phyloP scores from a whole-genome alignment of 1,140 invertebrate species.

The Panagrolaimus sp. region DNA sequence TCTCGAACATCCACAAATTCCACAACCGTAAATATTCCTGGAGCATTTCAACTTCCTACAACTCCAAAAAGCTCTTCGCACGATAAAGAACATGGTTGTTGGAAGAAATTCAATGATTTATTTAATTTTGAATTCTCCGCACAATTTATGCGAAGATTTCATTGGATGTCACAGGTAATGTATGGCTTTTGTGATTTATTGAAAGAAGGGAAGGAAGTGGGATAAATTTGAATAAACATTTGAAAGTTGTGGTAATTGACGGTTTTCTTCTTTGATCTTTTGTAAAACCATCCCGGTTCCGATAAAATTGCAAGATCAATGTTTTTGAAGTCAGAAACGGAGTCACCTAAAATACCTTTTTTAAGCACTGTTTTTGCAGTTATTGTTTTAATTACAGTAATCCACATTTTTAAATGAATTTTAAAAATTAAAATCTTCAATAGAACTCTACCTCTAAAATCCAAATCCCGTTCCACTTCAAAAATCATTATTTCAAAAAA shows the following conservation, averaged over 20 bases:
- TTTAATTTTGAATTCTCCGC: slow-evolving; percentile 39
- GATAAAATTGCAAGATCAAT: too few species aligned
- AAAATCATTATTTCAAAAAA: not conserved
- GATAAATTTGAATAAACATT: too few species aligned
- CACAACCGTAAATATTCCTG: not conserved
- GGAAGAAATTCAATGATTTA: slow-evolving; percentile 8
- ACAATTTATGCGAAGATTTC: slow-evolving; percentile 51
- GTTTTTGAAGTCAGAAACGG: too few species aligned
- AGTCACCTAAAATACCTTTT: too few species aligned
- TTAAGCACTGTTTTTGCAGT: too few species aligned
- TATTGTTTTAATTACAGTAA: not conserved
- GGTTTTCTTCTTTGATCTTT: too few species aligned
- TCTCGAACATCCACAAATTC: slow-evolving; percentile 13
- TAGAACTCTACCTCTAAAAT: not conserved
- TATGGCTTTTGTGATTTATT: too few species aligned
- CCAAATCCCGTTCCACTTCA: too few species aligned
- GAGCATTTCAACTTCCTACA: not conserved
- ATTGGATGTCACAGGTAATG: slow-evolving; percentile 55
- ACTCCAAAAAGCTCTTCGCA: not conserved
- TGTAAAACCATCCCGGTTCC: too few species aligned
- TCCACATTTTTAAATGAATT: not conserved
- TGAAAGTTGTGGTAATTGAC: too few species aligned
- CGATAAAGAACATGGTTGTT: not conserved
- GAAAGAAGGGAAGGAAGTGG: too few species aligned
- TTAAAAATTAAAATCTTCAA: not conserved